Conservation (phyloP, 2,888 invertebrate genomes). For the Anorthoa munda region DNA sequence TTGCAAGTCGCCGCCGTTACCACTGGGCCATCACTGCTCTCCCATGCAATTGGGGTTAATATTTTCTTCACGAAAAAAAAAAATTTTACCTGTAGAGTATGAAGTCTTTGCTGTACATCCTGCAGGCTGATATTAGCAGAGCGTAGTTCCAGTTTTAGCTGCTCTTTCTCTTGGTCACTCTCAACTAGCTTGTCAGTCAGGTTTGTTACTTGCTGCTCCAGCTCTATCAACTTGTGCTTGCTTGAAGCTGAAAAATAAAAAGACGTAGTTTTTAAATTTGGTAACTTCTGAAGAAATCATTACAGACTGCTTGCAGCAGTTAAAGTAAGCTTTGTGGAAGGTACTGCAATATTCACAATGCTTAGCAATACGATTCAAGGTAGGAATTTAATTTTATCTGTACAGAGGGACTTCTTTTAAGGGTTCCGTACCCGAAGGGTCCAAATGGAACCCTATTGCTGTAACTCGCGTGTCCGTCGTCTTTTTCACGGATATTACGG, state of each 20-base stretch:
- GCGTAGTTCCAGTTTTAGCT: constrained; percentile 83
- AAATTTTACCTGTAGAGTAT: constrained; percentile 82
- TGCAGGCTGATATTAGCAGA: constrained; percentile 85
- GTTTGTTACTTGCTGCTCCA: constrained; percentile 82
- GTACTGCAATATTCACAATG: neutral
- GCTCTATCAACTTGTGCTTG: constrained; percentile 85
- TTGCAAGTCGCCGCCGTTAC: no score
- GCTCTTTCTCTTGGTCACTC: constrained; percentile 84
- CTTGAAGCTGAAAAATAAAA: constrained; percentile 79
- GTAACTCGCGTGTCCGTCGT: no score
- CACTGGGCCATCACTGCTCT: no score
- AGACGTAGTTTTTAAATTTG: neutral
- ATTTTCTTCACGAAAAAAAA: neutral
- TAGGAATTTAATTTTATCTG: neutral
- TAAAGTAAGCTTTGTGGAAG: neutral
- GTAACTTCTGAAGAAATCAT: neutral
- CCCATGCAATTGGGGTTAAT: no score
- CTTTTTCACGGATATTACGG: no score
- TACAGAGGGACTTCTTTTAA: no score
- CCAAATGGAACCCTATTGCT: no score
- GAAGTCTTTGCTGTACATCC: constrained; percentile 86
- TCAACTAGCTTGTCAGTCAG: constrained; percentile 79
- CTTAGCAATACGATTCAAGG: neutral
- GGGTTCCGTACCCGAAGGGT: no score
- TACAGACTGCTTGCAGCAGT: neutral